A percentile compares a stretch with the other conserved stretches of the same genome.
Evolutionary conservation across 2,113 vertebrate species (phyloP).

Genomic region (Macrotus californicus): DNA sequence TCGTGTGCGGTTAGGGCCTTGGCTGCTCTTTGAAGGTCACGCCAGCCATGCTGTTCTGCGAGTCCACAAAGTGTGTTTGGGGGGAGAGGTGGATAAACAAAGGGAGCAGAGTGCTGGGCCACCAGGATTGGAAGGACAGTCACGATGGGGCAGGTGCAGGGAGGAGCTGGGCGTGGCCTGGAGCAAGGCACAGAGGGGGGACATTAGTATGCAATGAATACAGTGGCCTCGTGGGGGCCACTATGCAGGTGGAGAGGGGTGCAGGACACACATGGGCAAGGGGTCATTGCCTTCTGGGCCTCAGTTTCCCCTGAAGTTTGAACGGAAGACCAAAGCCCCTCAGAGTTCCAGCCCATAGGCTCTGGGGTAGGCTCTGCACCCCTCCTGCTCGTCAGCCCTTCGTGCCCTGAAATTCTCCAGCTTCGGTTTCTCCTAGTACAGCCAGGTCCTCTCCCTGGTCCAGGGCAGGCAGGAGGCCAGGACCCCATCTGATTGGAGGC

Average conservation of each 20-base stretch:
- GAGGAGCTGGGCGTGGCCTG: neutral
- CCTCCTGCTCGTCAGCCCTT: accelerated
- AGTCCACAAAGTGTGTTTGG: neutral
- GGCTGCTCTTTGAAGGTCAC: neutral
- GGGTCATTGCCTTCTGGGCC: neutral
- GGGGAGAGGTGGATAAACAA: neutral
- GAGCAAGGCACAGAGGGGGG: neutral
- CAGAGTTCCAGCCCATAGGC: neutral
- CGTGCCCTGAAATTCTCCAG: neutral
- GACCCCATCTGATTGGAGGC: neutral
- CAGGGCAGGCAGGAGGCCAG: neutral
- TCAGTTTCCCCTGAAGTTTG: neutral
- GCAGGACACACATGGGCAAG: neutral
- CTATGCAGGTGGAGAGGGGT: accelerated
- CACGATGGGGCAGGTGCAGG: neutral
- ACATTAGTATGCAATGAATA: accelerated
- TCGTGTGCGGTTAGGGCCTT: neutral
- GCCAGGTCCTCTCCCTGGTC: neutral
- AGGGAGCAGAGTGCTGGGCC: neutral
- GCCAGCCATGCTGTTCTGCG: neutral
- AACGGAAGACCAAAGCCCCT: neutral
- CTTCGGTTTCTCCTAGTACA: neutral
- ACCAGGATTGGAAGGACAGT: neutral
- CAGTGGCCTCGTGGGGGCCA: neutral
- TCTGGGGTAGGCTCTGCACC: accelerated